Percentiles rank a stretch among this genome's conserved stretches.
Evolutionary conservation across 2,888 invertebrate genomes (phyloP).

Genomic region (Brenthis hecate): DNA sequence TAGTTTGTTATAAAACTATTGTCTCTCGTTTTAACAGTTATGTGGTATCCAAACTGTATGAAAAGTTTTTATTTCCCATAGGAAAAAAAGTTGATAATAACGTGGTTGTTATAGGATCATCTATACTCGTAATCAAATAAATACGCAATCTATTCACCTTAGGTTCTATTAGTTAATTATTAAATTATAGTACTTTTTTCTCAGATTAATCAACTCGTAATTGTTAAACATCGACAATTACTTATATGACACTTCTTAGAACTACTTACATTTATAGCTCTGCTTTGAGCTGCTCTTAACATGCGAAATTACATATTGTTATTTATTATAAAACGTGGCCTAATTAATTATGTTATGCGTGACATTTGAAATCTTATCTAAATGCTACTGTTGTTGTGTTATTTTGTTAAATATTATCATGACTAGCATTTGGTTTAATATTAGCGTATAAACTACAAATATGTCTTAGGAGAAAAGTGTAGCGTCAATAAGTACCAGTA

Average conservation of each 20-base stretch:
- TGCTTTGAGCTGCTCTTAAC: constrained; percentile 8
- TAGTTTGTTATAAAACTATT: too few relatives aligned
- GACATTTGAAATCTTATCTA: background rate
- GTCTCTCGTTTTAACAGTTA: too few relatives aligned
- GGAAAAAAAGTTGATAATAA: constrained; percentile 4
- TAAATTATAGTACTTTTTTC: constrained; percentile 27
- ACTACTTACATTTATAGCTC: constrained; percentile 11
- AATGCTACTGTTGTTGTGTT: too few relatives aligned
- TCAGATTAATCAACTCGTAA: constrained; percentile 1
- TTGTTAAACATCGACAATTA: constrained; percentile 25
- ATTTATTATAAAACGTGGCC: too few relatives aligned
- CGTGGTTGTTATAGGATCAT: constrained; percentile 14
- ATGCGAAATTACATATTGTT: constrained; percentile 9
- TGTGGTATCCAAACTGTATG: too few relatives aligned
- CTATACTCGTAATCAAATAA: constrained; percentile 20
- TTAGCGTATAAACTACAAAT: too few relatives aligned
- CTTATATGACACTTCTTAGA: constrained; percentile 30
- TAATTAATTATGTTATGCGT: background rate
- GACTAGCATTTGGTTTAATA: too few relatives aligned
- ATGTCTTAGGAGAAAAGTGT: too few relatives aligned
- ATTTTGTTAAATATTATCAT: too few relatives aligned
- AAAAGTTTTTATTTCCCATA: too few relatives aligned
- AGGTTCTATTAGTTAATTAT: constrained; percentile 20
- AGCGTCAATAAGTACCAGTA: too few relatives aligned
- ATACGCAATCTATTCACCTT: constrained; percentile 19